Base-by-base conservation (phyloP, 2,888 invertebrate species). In the Peribatodes rhomboidaria region DNA sequence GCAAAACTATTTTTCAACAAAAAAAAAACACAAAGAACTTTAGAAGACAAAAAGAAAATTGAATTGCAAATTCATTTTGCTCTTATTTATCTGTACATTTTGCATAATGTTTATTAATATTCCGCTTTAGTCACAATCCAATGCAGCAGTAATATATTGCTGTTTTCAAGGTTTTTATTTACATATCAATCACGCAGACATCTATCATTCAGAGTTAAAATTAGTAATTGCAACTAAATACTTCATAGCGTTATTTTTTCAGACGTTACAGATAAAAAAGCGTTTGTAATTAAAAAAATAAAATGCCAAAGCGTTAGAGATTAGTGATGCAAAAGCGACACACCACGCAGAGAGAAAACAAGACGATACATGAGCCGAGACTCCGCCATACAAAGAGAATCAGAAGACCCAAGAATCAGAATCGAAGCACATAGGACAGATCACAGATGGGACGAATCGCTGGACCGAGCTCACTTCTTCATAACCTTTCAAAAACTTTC, bases 201-300 rank as follows among this genome's bases (percentile, higher is more conserved):
- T 89, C 87, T 81, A 83, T 76, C 89, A 86, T 82, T 87, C 89
- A 87, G 74, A 72, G 75, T 78, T 75, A 79, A 54, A 54, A 56
- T 72, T 72, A 72, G 70, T 68, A 68, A 65, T 60, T 50, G 68
- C 72, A 64, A 60, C 72, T 70, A 72, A 72, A 68, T 72, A 69
- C 64, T 22, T 55, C 65, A 65, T 64, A 42, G 56, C n/a, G 41
- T 67, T 67, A 60, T 63, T 53, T 4, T 55, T 46, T 31, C 68
- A 71, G 69, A 71, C 74, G 71, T 68, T 62, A 73, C 47, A 55
- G 60, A 61, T 68, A 52, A 46, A 61, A 14, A 75, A 77, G 77
- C 78, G 35, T 68, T 1, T 60, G 67, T 69, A 74, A 69, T 71
- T 71, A 63, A 59, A 50, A 53, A 54, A 37, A 55, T 55, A 47